phyloP scores from a whole-genome alignment of 2,888 invertebrate genomes.

The Diarsia rubi region DNA sequence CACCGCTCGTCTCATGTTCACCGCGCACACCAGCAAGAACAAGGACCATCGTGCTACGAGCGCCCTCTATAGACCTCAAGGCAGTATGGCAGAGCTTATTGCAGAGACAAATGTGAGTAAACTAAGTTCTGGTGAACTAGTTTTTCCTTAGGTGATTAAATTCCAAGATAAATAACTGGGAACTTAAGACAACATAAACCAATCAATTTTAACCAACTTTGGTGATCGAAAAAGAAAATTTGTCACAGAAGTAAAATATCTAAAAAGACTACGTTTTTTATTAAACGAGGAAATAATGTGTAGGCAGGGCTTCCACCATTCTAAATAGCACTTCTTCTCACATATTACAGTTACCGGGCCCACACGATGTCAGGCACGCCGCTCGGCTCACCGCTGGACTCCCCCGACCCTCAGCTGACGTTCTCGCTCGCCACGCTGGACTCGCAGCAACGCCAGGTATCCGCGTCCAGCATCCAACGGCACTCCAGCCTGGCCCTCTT shows the following conservation, averaged over 20 bases:
- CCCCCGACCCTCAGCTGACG: slow-evolving; percentile 93
- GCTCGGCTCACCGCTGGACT: slow-evolving; percentile 95
- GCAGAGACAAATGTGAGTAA: slow-evolving; percentile 96
- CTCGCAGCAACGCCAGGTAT: slow-evolving; percentile 92
- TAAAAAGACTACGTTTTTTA: neutral
- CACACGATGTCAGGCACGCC: slow-evolving; percentile 95
- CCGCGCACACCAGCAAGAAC: slow-evolving; percentile 93
- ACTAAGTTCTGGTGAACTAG: neutral
- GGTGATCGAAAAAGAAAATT: neutral
- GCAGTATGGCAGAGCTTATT: slow-evolving; percentile 97
- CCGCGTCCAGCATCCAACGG: slow-evolving; percentile 89
- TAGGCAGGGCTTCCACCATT: neutral
- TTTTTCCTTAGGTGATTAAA: neutral
- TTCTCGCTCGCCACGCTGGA: slow-evolving; percentile 92
- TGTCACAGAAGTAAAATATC: neutral
- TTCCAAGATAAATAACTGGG: neutral
- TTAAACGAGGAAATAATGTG: neutral
- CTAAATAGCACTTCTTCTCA: neutral
- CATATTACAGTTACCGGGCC: slow-evolving; percentile 93
- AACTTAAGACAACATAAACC: neutral
- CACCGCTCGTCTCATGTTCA: slow-evolving; percentile 94
- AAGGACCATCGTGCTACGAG: slow-evolving; percentile 94
- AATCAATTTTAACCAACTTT: neutral
- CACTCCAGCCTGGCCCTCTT: slow-evolving; percentile 87
- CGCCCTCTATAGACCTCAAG: slow-evolving; percentile 96